Conservation (phyloP, 2,797 vertebrate genomes). For the Varecia variegata region DNA sequence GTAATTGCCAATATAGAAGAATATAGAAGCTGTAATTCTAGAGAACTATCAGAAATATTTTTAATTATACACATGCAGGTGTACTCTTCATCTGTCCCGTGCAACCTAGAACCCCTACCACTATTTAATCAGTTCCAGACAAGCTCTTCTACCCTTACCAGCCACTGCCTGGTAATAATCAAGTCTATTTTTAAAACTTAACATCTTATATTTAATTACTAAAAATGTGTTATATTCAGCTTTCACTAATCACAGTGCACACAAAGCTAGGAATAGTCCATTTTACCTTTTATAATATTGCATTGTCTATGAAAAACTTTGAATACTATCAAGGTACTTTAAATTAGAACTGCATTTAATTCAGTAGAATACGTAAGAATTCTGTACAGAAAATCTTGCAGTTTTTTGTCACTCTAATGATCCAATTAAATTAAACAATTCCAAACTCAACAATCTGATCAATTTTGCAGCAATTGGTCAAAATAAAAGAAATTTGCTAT, state of each 20-base stretch:
- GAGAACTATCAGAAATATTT: neutral
- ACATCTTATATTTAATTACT: constrained; percentile 55
- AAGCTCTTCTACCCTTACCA: constrained; percentile 10
- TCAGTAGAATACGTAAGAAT: neutral
- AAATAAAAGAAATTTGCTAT: neutral
- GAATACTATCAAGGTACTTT: neutral
- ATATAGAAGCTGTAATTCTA: neutral
- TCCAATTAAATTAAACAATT: constrained; percentile 10
- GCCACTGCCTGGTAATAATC: constrained; percentile 50
- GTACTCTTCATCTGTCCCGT: neutral
- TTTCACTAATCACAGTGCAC: constrained; percentile 38
- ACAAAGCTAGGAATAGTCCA: constrained; percentile 34
- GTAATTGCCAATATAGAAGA: neutral
- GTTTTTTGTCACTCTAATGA: neutral
- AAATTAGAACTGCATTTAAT: constrained; percentile 39
- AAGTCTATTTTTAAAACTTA: constrained; percentile 64
- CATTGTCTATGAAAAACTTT: neutral
- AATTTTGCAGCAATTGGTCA: neutral
- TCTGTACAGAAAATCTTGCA: neutral
- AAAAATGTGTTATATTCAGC: constrained; percentile 62
- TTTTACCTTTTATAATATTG: constrained; percentile 44
- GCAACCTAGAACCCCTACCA: neutral
- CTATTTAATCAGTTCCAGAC: constrained; percentile 48
- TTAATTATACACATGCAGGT: constrained; percentile 23
- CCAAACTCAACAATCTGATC: constrained; percentile 7